Evolutionary conservation across 2,888 invertebrate genomes (phyloP).

Genomic region (Lepidocyrtinus sp.): DNA sequence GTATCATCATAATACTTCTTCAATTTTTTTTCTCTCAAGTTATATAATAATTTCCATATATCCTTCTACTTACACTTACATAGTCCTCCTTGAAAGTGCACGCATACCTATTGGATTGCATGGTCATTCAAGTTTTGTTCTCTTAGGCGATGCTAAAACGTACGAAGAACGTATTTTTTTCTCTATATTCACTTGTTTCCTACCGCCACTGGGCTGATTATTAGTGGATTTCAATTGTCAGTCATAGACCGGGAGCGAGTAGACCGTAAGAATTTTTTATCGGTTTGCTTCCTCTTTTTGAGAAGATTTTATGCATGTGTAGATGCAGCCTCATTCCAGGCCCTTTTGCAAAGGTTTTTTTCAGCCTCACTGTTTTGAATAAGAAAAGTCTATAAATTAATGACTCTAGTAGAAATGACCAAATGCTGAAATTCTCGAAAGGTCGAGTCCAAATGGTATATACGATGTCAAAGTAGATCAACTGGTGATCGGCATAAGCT

Average conservation of each 20-base stretch:
- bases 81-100: constrained; percentile 5
- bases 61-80: background rate
- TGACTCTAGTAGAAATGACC: too few relatives aligned
- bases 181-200: constrained; percentile 9
- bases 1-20: background rate
- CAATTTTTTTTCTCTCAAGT: background rate
- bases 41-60: constrained; percentile 16
- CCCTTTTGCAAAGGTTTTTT: background rate
- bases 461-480: too few relatives aligned
- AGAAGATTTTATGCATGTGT: background rate
- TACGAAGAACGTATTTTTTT: background rate
- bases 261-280: background rate
- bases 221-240: constrained; percentile 53
- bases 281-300: background rate
- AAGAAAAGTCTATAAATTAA: too few relatives aligned
- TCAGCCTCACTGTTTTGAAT: too few relatives aligned
- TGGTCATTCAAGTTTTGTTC: constrained; percentile 54
- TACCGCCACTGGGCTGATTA: constrained; percentile 49
- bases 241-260: constrained; percentile 48
- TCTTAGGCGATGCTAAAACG: background rate
- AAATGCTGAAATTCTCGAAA: too few relatives aligned
- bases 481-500: too few relatives aligned
- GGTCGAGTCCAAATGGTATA: too few relatives aligned
- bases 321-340: constrained; percentile 10
- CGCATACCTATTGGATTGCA: constrained; percentile 12